Percentiles rank a stretch among this genome's conserved stretches.
Evolutionary conservation across 2,888 invertebrate species (phyloP).

Genomic region (Lasioglossum zephyrum): DNA sequence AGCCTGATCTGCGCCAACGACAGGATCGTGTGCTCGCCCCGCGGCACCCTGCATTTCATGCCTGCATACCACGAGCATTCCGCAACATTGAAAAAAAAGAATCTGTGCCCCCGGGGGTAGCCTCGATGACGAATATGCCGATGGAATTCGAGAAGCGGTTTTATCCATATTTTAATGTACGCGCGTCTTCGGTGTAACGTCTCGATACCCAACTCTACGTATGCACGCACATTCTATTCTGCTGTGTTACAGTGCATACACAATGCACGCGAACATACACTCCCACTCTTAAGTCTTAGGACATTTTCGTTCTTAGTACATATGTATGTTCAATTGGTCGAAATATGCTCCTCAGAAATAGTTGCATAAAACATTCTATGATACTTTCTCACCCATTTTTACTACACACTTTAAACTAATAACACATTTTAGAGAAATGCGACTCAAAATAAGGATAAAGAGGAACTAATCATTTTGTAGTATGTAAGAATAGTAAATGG

Average conservation of each 20-base stretch:
- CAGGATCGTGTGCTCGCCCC: constrained; percentile 61
- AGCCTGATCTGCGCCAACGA: constrained; percentile 49
- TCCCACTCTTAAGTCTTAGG: too few species aligned
- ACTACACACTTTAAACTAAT: too few species aligned
- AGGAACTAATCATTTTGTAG: too few species aligned
- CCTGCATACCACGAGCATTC: constrained; percentile 62
- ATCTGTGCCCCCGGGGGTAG: constrained; percentile 23
- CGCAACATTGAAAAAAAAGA: constrained; percentile 47
- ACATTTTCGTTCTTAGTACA: too few species aligned
- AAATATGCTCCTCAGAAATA: too few species aligned
- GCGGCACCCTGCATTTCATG: constrained; percentile 64
- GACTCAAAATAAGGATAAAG: too few species aligned
- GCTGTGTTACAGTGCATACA: background rate
- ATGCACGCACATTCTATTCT: background rate
- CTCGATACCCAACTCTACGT: background rate
- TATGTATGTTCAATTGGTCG: too few species aligned
- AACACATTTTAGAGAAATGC: too few species aligned
- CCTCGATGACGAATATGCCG: constrained; percentile 37
- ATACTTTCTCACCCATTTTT: too few species aligned
- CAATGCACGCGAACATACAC: too few species aligned
- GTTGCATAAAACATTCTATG: too few species aligned
- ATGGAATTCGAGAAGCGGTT: constrained; percentile 32
- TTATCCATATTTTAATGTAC: constrained; percentile 2
- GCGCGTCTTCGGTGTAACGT: background rate
- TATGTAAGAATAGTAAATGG: too few species aligned